Evolutionary conservation across 2,113 vertebrate species (phyloP), one percentile per base, ranked within the genome.

Genomic region (Pimephales promelas): DNA sequence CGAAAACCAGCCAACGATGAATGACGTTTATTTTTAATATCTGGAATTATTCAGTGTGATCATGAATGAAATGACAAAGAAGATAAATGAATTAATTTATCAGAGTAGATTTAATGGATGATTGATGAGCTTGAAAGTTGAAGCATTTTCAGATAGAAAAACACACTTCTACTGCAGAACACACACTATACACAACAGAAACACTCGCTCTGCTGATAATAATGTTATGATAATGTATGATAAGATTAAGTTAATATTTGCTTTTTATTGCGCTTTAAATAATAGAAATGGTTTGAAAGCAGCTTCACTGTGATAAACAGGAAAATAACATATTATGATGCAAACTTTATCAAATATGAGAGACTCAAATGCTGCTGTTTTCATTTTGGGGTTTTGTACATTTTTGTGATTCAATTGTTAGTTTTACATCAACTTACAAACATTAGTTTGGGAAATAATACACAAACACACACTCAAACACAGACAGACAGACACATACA

Each of bases 31-130:
- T 68, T 68, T 36, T 36, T 34, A 34, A 66, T 22, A 22, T 68
- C 31, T 68, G 36, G 3, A 36, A 68, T 68, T 68, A 11, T 68
- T 68, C 18, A 36, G 64, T 36, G 64, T 36, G 64, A 68, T 36
- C 18, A 68, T 10, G 31, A 68, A 22, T 36, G 64, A 68, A 68
- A 68, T 36, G 18, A 36, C 18, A 22, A 68, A 68, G 8, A 36
- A 68, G 64, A 68, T 34, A 34, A 20, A 66, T 34, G 7, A 34
- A 34, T 66, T 66, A 20, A 66, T 68, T 68, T 11, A 36, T 18
- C 64, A 34, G 7, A 22, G 3, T 68, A 22, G 64, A 68, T 68
- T 68, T 68, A 66, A 68, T 36, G 64, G 64, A 68, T 36, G 64
- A 36, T 36, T 22, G 64, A 36, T 36, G 64, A 68, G 64, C 31